A percentile compares a stretch with the other conserved stretches of the same genome.
Conservation (phyloP, 2,113 vertebrate species). For the Shinisaurus crocodilurus region DNA sequence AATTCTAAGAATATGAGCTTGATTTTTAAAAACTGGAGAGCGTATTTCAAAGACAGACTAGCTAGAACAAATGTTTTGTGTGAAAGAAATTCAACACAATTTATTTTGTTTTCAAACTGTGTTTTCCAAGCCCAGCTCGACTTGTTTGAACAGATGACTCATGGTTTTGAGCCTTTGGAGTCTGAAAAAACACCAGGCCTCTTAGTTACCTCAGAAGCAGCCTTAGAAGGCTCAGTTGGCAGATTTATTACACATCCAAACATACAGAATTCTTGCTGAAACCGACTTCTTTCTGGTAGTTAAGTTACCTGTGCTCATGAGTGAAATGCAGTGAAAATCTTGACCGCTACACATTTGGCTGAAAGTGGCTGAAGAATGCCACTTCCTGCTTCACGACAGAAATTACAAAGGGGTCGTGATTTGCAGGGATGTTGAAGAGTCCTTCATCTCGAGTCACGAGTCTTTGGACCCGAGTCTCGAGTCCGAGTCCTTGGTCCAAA, state of each 20-base stretch:
- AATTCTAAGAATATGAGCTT: neutral
- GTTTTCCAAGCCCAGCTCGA: neutral
- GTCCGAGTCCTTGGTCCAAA: too few species aligned
- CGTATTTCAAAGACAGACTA: neutral
- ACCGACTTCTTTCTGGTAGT: slow-evolving; percentile 1
- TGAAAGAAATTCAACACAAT: neutral
- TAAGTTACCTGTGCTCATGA: neutral
- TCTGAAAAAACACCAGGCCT: slow-evolving; percentile 2
- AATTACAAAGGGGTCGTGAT: neutral
- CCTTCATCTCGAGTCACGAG: too few species aligned
- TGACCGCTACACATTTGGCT: neutral
- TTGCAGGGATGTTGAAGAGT: too few species aligned
- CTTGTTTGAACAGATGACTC: slow-evolving; percentile 3
- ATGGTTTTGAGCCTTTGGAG: neutral
- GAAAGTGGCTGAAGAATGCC: neutral
- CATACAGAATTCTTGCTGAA: neutral
- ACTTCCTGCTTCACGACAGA: neutral
- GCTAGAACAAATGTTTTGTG: neutral
- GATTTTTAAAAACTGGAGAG: neutral
- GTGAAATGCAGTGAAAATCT: neutral
- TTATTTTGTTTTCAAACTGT: neutral
- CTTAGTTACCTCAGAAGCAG: slow-evolving; percentile 19
- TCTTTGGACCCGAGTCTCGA: too few species aligned
- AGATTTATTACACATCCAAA: slow-evolving; percentile 9
- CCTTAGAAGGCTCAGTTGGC: neutral